Base-by-base conservation (phyloP, 2,888 invertebrate species). In the Andrena dorsata region DNA sequence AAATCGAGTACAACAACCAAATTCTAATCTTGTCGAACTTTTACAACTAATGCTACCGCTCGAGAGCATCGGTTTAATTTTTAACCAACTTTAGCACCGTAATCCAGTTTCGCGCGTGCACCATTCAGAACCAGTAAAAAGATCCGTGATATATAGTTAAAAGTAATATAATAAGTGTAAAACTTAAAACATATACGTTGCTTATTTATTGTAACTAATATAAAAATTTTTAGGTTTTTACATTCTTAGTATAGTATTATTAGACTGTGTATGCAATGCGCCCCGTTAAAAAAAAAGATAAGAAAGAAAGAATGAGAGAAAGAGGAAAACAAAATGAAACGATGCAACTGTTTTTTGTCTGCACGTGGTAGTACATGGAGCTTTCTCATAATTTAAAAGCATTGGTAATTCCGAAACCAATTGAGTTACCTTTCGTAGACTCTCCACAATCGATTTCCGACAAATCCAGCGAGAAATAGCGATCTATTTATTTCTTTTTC, bases 131-230 rank as follows among this genome's bases (percentile, higher is more conserved):
- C 91, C 92, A 92, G 92, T 91, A 90, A 91, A 53, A 66, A 68
- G 32, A 89, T 91, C 90, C 90, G 90, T 92, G 92, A 92, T 92
- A 92, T 92, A 90, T 89, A 91, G 90, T 84, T 90, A 85, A 86
- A 85, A 41, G 41, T 89, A 86, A 90, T 88, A 84, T 88, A 91
- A 84, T 88, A 91, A 83, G 76, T 82, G 79, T 89, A 89, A 86
- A 89, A 85, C 87, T 87, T 86, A 80, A 87, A 90, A 85, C 83
- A 86, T 91, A 87, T 90, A 89, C 87, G 87, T 89, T 90, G 90
- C 91, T 92, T 92, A 92, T 92, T 92, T 92, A 92, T 92, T 92
- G 86, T 89, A 90, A 89, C 84, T 85, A 83, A 88, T 86, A 89
- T 81, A 64, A 88, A 84, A 76, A 84, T 89, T 91, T 91, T 85